Percentiles rank a stretch among this genome's conserved stretches.
Conservation (phyloP, 1,140 invertebrate species). For the Bombus pyrosoma region DNA sequence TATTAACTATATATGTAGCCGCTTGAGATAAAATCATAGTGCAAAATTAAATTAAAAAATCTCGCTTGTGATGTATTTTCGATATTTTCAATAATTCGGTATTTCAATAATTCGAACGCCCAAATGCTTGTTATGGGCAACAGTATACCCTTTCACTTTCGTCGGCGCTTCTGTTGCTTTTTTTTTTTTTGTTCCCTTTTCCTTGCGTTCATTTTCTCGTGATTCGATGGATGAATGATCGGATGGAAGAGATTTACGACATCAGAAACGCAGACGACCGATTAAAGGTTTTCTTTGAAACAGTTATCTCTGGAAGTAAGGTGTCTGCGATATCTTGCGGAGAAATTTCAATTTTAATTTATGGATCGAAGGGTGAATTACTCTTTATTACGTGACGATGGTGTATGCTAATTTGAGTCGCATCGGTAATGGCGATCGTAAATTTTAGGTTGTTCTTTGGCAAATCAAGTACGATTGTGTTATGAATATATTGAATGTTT, state of each 20-base stretch:
- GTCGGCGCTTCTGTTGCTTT: background rate
- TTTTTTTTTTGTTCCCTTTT: background rate
- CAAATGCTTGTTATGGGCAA: background rate
- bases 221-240: background rate
- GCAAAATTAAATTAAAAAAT: background rate
- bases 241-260: background rate
- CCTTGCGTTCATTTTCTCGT: background rate
- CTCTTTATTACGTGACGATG: background rate
- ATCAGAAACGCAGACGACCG: background rate
- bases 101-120: background rate
- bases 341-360: background rate
- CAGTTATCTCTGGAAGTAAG: background rate
- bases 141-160: background rate
- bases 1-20: too few species aligned
- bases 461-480: background rate
- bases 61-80: background rate
- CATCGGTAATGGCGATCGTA: background rate
- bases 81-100: too few species aligned
- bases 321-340: background rate
- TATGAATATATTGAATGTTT: background rate
- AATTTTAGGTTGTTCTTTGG: background rate
- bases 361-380: background rate
- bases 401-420: background rate
- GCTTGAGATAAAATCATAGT: too few species aligned
- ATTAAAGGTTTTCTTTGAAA: background rate